Evolutionary conservation across 2,888 invertebrate species (phyloP).

Genomic region (Mallateleia sp.): DNA sequence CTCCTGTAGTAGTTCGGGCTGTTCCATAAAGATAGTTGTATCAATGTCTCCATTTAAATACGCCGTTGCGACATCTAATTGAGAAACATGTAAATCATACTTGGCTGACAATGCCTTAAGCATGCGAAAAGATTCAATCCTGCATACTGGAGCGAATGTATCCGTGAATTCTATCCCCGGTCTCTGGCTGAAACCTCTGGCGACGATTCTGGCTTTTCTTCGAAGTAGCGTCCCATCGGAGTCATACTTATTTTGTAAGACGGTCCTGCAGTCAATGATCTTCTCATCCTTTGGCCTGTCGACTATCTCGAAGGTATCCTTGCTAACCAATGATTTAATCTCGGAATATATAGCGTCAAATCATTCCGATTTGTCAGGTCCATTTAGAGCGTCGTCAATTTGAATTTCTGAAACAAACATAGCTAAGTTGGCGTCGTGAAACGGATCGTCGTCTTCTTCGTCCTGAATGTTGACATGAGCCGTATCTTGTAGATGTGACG

Average conservation of each 20-base stretch:
- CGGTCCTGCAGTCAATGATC: constrained; percentile 23
- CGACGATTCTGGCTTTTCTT: constrained; percentile 52
- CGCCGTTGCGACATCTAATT: constrained; percentile 77
- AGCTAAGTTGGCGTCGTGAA: neutral
- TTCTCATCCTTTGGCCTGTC: constrained; percentile 16
- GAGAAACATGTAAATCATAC: constrained; percentile 67
- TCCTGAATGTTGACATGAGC: neutral
- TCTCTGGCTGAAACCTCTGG: constrained; percentile 40
- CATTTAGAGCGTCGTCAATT: neutral
- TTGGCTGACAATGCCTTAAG: constrained; percentile 67
- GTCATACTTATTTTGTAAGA: constrained; percentile 36
- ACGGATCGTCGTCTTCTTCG: neutral
- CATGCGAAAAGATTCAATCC: constrained; percentile 58
- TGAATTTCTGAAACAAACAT: neutral
- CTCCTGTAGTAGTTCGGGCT: constrained; percentile 47
- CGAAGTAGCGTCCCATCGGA: constrained; percentile 11
- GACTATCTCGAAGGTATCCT: constrained; percentile 17
- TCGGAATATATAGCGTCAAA: constrained; percentile 11
- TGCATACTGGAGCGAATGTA: constrained; percentile 70
- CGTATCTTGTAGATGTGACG: neutral
- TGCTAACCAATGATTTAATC: no score
- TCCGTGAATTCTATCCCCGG: constrained; percentile 9
- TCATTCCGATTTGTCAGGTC: neutral
- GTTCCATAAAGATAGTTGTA: constrained; percentile 68
- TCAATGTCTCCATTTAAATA: constrained; percentile 78